Conservation (phyloP, 2,113 vertebrate species). For the Gallinago jamesoni region DNA sequence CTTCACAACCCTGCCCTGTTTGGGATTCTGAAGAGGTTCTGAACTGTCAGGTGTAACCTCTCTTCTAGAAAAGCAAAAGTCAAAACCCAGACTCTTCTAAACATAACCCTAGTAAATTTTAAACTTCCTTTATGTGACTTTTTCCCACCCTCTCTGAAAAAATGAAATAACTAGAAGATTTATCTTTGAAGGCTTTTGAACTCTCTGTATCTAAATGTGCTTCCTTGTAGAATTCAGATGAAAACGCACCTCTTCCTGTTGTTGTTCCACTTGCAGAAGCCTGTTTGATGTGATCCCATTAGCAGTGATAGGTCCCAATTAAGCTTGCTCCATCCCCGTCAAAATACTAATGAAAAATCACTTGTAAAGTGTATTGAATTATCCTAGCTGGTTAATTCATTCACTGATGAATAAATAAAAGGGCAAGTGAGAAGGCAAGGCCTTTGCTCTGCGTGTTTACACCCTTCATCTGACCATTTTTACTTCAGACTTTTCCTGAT, state of each 20-base stretch:
- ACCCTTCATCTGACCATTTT: neutral
- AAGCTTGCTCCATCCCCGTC: neutral
- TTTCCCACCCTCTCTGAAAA: neutral
- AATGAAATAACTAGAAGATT: neutral
- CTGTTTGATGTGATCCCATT: neutral
- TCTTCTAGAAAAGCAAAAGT: neutral
- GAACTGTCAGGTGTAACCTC: neutral
- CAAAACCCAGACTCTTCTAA: neutral
- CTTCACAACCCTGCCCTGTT: fast-evolving
- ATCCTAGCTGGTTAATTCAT: neutral
- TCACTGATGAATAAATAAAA: neutral
- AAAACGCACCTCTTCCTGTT: neutral
- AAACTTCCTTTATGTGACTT: neutral
- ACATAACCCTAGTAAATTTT: fast-evolving
- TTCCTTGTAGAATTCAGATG: neutral
- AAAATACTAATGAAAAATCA: neutral
- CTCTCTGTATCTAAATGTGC: neutral
- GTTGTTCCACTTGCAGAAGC: neutral
- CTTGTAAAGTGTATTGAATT: neutral
- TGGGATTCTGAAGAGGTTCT: neutral
- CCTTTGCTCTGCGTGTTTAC: neutral
- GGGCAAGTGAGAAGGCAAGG: neutral
- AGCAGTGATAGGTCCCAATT: neutral
- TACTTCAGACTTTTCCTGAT: neutral
- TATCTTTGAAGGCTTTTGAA: neutral